Evolutionary conservation across 1,140 invertebrate genomes (phyloP), one percentile per base, ranked within the genome.

Genomic region (Sminthurides bifidus): DNA sequence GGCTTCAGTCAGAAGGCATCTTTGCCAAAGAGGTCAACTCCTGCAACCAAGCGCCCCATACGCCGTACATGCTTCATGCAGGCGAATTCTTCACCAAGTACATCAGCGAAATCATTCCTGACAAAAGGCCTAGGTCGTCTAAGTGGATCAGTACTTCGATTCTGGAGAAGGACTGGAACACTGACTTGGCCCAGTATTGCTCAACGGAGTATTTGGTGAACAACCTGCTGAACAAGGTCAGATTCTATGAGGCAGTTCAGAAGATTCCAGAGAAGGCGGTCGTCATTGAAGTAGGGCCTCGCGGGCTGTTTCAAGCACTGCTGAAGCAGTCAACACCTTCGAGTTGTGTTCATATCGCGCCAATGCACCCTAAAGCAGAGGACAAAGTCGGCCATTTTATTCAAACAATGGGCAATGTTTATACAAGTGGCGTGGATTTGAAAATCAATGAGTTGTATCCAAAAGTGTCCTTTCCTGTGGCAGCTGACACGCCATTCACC

Each of bases 151-250:
- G 88, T 56, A 85, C 86, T 15, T 96, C 92, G 12, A 84, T 97
- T 60, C 87, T 90, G 0, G 82, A 92, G n/a, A n/a, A 74, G 0
- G 75, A 81, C n/a, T 94, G 91, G 90, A 73, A 76, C 23, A 77
- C 81, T 0, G 76, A 83, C 0, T 65, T 89, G 63, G 87, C 90
- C 0, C 77, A 83, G 66, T 74, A 81, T 52, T 92, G 87, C 35
- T 92, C 89, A 41, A 82, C 88, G 6, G 87, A 84, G 23, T 98
- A 98, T 72, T 89, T 94, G 70, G 91, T 94, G 0, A 95, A 96
- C 75, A 98, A 98, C 71, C 75, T 97, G 35, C 75, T 94, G 12
- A 88, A 85, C 29, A 85, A 76, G 46, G 79, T 81, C 0, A 65
- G 78, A 43, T 81, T 81, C 66, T 70, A 78, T 6, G 52, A 50